phyloP scores from a whole-genome alignment of 92 coral and sea anemone species.

The Bergia sp. region DNA sequence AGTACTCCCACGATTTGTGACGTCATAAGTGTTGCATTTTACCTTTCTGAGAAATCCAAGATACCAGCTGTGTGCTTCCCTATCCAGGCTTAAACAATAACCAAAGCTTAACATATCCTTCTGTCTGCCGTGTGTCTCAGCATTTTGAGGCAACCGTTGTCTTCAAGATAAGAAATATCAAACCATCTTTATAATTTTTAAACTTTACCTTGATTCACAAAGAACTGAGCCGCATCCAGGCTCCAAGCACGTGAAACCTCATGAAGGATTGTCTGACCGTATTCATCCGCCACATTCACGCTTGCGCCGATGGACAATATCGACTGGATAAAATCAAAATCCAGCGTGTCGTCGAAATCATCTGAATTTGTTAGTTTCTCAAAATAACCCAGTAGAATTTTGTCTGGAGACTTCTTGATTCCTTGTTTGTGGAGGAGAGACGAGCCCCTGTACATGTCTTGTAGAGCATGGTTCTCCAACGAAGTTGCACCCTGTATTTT shows the following conservation, averaged over 20 bases:
- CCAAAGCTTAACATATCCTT: too few relatives aligned
- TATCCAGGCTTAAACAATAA: too few relatives aligned
- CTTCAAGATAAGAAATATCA: too few relatives aligned
- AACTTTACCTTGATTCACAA: slow-evolving; percentile 20
- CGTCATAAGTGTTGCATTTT: too few relatives aligned
- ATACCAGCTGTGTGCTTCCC: too few relatives aligned
- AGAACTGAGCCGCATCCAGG: slow-evolving; percentile 26
- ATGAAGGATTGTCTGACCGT: slow-evolving; percentile 33
- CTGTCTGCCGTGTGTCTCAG: too few relatives aligned
- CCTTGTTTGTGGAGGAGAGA: background rate
- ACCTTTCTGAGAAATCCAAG: too few relatives aligned
- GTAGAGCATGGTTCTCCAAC: background rate
- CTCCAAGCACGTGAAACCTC: slow-evolving; percentile 33
- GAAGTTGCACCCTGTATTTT: background rate
- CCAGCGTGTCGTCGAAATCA: slow-evolving; percentile 36
- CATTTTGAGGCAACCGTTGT: too few relatives aligned
- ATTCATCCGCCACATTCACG: slow-evolving; percentile 16
- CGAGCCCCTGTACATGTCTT: background rate
- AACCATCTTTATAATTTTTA: background rate
- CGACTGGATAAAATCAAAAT: slow-evolving; percentile 32
- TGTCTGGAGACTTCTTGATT: background rate
- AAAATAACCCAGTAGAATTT: slow-evolving; percentile 21
- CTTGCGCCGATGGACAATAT: slow-evolving; percentile 14
- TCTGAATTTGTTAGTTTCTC: slow-evolving; percentile 25
- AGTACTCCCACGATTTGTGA: too few relatives aligned